Evolutionary conservation across 2,797 vertebrate genomes (phyloP).

Genomic region (Falco berigora): DNA sequence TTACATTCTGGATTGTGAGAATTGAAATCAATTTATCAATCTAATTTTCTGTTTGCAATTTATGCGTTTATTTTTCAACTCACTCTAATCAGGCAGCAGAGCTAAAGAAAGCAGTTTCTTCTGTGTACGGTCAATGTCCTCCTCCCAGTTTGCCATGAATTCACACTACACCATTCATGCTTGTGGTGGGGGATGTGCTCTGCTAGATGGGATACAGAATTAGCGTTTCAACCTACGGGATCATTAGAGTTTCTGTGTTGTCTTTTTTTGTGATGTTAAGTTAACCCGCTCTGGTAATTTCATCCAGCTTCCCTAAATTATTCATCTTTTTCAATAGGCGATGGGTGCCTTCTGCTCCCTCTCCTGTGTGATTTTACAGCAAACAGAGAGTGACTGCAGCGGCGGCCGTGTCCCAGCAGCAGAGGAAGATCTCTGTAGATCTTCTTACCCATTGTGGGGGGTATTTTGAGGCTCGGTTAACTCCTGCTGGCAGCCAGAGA

Average conservation of each 20-base stretch:
- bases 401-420: rapidly evolving
- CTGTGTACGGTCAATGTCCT: rapidly evolving
- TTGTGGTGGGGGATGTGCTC: neutral
- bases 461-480: neutral
- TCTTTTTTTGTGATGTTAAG: neutral
- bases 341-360: neutral
- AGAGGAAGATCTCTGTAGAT: neutral
- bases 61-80: neutral
- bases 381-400: neutral
- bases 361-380: neutral
- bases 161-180: rapidly evolving
- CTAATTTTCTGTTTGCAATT: neutral
- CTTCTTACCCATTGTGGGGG: rapidly evolving
- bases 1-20: neutral
- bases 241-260: neutral
- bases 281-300: neutral
- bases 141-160: neutral
- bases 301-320: neutral
- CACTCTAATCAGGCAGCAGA: neutral
- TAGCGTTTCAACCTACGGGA: rapidly evolving
- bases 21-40: constrained; percentile 3
- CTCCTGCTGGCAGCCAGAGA: neutral
- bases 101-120: neutral
- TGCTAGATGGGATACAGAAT: neutral
- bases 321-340: neutral